These are phyloP conservation scores for Crocidura indochinensis DNA, from an alignment of 2,797 vertebrate species.

Conservation along the genomic window DNA sequence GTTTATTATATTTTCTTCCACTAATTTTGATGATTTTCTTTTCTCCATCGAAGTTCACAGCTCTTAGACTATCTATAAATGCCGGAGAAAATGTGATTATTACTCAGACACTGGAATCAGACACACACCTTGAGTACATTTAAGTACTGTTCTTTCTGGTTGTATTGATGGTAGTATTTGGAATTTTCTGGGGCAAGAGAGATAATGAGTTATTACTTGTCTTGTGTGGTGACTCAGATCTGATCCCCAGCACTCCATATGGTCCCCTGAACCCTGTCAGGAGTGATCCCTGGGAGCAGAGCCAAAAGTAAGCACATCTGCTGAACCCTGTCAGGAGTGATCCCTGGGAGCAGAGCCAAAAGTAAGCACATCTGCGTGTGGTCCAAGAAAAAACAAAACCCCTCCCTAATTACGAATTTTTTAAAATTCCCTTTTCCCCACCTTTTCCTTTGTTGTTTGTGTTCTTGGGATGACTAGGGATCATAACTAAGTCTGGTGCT, in stretches of 20 bases:
- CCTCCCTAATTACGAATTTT: conserved; percentile 23
- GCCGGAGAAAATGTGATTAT: background rate
- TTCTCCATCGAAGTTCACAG: conserved; percentile 34
- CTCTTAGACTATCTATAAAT: conserved; percentile 6
- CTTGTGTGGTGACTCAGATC: too few relatives aligned
- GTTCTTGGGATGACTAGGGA: too few relatives aligned
- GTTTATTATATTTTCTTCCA: background rate
- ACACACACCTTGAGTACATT: conserved; percentile 2
- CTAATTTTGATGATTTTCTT: background rate
- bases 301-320: too few relatives aligned
- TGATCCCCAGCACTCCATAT: too few relatives aligned
- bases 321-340: too few relatives aligned
- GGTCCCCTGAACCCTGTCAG: too few relatives aligned
- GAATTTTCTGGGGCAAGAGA: too few relatives aligned
- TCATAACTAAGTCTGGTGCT: too few relatives aligned
- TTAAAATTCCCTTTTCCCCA: background rate
- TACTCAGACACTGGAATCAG: conserved; percentile 33
- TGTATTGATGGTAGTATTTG: background rate
- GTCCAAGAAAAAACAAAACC: background rate
- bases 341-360: too few relatives aligned
- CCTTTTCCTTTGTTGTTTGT: too few relatives aligned
- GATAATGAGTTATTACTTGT: background rate
- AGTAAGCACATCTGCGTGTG: too few relatives aligned
- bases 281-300: too few relatives aligned
- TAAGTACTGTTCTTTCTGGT: background rate